These are phyloP conservation scores for Trachymyrmex cornetzi DNA, from an alignment of 1,140 invertebrate genomes.

Conservation along the genomic window DNA sequence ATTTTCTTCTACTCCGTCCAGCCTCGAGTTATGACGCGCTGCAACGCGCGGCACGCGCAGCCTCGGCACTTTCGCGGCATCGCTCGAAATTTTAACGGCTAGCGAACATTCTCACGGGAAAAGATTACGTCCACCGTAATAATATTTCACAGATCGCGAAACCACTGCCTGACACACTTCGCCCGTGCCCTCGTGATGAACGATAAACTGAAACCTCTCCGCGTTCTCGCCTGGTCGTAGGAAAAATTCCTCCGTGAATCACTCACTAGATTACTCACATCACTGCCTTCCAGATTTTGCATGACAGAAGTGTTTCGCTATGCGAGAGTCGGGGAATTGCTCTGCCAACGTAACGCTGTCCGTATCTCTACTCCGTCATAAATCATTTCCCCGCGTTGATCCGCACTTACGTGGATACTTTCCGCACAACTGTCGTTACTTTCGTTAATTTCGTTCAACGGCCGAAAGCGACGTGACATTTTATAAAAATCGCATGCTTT, in stretches of 20 bases:
- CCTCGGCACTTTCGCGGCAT: background rate
- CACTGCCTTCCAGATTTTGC: constrained; percentile 70
- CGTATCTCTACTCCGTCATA: constrained; percentile 53
- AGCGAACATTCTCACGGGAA: background rate
- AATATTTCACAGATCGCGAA: constrained; percentile 42
- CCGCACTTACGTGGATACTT: background rate
- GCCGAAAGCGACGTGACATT: background rate
- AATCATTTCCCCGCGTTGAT: constrained; percentile 65
- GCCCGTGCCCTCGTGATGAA: constrained; percentile 46
- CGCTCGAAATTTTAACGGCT: background rate
- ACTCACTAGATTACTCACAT: constrained; percentile 73
- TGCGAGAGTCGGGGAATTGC: constrained; percentile 47
- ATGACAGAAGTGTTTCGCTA: constrained; percentile 67
- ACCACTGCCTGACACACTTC: constrained; percentile 53
- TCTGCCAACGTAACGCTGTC: constrained; percentile 45
- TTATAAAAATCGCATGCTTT: background rate
- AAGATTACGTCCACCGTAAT: constrained; percentile 26
- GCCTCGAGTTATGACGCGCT: background rate
- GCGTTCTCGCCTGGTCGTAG: background rate
- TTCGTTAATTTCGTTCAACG: constrained; percentile 43
- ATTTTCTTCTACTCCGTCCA: constrained; percentile 69
- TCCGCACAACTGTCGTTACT: constrained; percentile 9
- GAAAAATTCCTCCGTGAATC: constrained; percentile 76
- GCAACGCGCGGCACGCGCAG: background rate
- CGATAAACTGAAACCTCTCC: constrained; percentile 63